Base-by-base conservation (phyloP, 2,888 invertebrate species). In the Ophion obscuratus region DNA sequence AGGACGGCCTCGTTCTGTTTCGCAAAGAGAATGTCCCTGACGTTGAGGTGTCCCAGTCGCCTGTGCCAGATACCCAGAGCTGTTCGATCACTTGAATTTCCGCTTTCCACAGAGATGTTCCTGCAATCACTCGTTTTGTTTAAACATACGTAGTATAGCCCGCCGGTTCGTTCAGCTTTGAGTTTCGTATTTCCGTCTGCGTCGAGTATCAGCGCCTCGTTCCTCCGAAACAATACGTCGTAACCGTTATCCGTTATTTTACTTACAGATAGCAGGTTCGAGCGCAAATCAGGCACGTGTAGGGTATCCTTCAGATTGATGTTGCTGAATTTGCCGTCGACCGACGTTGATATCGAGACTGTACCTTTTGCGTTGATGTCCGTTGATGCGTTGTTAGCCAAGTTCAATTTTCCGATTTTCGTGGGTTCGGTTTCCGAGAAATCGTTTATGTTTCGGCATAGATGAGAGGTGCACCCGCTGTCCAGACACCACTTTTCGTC, bases 161-260 rank as follows among this genome's bases (percentile, higher is more conserved):
- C 44, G 14, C 57, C 20, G 14, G 20, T 59, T 27, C 78, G 44
- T n/a, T 83, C 74, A 20, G 71, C 83, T 27, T 11, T 17, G 36
- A 79, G 47, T 53, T 20, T 36, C 20, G 24, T 62, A 9, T 79
- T 70, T 62, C 85, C 79, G 14, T 68, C 44, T 62, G n/a, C 27
- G n/a, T 86, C 77, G 0, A 77, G 11, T 14, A 83, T 70, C 17
- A 11, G 71, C 7, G 86, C 86, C 11, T 7, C 6, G 24, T 81
- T 4, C 27, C 78, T 76, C 17, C 17, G 40, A 40, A 81, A 84
- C 20, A 59, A 36, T 10, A 84, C 81, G 2, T 53, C 27, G 44
- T 61, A 47, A 27, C 64, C 78, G 7, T 40, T 11, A 40, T 86
- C 86, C 24, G 76, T 64, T 20, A 86, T 86, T 70, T 83, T 82